Evolutionary conservation across 2,888 invertebrate species (phyloP), one percentile per base, ranked within the genome.

Genomic region (Oxycera nigricornis): DNA sequence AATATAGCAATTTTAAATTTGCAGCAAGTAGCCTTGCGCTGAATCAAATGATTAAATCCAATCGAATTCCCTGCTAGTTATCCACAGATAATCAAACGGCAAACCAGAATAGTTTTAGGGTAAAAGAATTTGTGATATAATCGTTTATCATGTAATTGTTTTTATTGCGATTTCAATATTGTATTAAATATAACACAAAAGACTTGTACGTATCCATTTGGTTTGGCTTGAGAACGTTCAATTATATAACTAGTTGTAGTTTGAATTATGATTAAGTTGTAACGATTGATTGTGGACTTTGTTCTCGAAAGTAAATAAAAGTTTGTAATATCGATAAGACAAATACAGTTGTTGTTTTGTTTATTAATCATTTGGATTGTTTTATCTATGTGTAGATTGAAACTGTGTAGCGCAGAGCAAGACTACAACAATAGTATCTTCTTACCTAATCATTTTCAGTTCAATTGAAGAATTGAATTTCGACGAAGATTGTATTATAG

Each of bases 61-160:
- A 11, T 46, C 17, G 46, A 20, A 24, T 55, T 55, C 17, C 24
- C 11, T 22, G 55, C 55, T 55, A 22, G 20, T n/a, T 22, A 55
- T 55, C 9, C 24, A 22, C 7, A 17, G 24, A 55, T 55, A 50
- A 7, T 55, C 20, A 55, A 6, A 22, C 24, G 20, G 30, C n/a
- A 62, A 68, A 68, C 17, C 30, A 14, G n/a, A 20, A 17, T 70
- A 70, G 35, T 55, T 70, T 70, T 70, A 70, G 46, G 70, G 31
- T 24, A 62, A 67, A 67, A 39, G 55, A 70, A 14, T 55, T 70
- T 70, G 70, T 70, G 70, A 70, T 70, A 70, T 55, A 35, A 70
- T 55, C 31, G 35, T 31, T 70, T 70, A 52, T 31, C 28, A 46
- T 59, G 26, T n/a, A n/a, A n/a, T n/a, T n/a, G n/a, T n/a, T n/a